Conservation (phyloP, 2,888 invertebrate species). For the Ferrisia virgata region DNA sequence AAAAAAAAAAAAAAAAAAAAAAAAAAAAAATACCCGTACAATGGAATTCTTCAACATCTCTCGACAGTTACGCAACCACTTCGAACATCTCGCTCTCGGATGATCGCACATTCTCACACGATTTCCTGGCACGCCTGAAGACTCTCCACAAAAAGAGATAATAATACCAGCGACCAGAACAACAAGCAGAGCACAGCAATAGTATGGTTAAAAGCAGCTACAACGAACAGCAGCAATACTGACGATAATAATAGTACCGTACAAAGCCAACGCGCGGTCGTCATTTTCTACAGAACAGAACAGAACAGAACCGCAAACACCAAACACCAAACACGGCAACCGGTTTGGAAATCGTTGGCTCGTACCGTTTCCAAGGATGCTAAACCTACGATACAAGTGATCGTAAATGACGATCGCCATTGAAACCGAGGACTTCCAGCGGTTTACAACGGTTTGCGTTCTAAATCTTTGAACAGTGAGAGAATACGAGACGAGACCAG, state of each 20-base stretch:
- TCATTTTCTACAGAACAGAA: background rate
- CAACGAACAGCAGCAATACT: too few relatives aligned
- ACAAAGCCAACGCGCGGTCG: background rate
- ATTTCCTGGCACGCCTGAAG: background rate
- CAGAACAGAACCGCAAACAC: background rate
- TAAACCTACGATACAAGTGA: background rate
- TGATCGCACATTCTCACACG: background rate
- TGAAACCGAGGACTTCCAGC: conserved; percentile 43
- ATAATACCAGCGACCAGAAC: background rate
- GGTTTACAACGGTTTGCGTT: conserved; percentile 14
- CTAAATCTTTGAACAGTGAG: background rate
- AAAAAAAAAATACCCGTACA: too few relatives aligned
- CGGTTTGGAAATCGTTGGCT: background rate
- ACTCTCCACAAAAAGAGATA: too few relatives aligned
- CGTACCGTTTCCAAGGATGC: background rate
- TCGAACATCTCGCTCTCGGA: background rate
- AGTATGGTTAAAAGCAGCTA: too few relatives aligned
- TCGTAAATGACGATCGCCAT: background rate
- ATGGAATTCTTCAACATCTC: too few relatives aligned
- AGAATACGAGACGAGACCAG: background rate
- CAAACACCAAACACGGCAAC: background rate
- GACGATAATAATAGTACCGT: background rate
- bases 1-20: too few relatives aligned
- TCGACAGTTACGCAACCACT: too few relatives aligned
- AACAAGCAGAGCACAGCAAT: background rate